Base-by-base conservation (phyloP, 2,113 vertebrate genomes). In the Rhinogobius similis region DNA sequence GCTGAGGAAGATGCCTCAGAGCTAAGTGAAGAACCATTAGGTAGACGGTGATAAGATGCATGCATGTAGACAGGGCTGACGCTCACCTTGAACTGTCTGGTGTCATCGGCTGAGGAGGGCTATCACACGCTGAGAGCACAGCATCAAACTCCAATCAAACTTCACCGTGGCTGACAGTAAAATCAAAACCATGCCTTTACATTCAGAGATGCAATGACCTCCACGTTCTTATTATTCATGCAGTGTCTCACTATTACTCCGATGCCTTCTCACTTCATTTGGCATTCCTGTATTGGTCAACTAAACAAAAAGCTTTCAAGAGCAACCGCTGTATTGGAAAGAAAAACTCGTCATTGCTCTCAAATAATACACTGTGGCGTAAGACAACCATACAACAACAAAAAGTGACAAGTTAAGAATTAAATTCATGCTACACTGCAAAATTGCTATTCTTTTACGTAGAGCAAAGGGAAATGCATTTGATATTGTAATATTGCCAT, bases 11-110 rank as follows among this genome's bases (percentile, higher is more conserved):
- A 87, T 84, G 86, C 81, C 88, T 83, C 65, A 75, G 72, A 83
- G 82, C 84, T 76, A 84, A 88, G 82, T 83, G 84, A 87, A 82
- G 72, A 70, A 82, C 90, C 87, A 88, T 90, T 89, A 88, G 82
- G 38, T 86, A 83, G 72, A 86, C 82, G 72, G 73, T 86, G 87
- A 82, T 91, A 86, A 88, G 78, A 86, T 79, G 77, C 87, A 82
- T 84, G 81, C 75, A 82, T 86, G 83, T 76, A 83, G 87, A 81
- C 82, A 82, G 84, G 78, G 61, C 76, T 75, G 65, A 75, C 71
- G 81, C 84, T 91, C 89, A 90, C 89, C 90, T 91, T 89, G 83
- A 87, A 78, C 81, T 78, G 76, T 75, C 77, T 67, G 82, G 86
- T 86, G 80, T 88, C 87, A 84, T 81, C 84, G 82, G 73, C 67